Percentiles rank a stretch among this genome's conserved stretches.
Evolutionary conservation across 2,888 invertebrate genomes (phyloP).

Genomic region (Atrina japonica): DNA sequence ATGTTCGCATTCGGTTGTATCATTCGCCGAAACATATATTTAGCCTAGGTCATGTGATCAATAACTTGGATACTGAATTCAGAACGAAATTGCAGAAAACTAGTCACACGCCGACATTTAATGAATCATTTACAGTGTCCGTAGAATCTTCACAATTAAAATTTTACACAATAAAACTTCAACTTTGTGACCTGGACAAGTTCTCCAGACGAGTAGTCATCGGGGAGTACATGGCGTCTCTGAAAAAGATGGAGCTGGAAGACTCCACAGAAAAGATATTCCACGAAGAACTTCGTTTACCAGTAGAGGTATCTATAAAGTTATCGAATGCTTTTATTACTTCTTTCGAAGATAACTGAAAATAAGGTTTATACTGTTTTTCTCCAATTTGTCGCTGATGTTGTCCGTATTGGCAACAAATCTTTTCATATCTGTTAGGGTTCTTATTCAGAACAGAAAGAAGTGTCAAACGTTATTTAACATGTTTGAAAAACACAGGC

Average conservation of each 20-base stretch:
- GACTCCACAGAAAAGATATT: conserved; percentile 51
- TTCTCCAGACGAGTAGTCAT: conserved; percentile 68
- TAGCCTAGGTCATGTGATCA: conserved; percentile 62
- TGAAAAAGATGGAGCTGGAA: conserved; percentile 54
- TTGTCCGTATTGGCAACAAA: too few relatives aligned
- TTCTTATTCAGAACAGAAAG: too few relatives aligned
- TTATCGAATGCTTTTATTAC: background rate
- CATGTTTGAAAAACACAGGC: too few relatives aligned
- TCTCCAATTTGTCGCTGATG: too few relatives aligned
- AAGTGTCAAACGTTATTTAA: too few relatives aligned
- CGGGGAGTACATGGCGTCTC: conserved; percentile 59
- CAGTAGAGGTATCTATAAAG: conserved; percentile 55
- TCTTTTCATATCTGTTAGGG: too few relatives aligned
- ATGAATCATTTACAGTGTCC: conserved; percentile 61
- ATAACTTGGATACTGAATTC: conserved; percentile 68
- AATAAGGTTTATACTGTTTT: too few relatives aligned
- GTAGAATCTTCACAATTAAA: conserved; percentile 55
- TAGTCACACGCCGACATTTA: conserved; percentile 61
- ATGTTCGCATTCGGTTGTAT: conserved; percentile 68
- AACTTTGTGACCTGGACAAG: conserved; percentile 72
- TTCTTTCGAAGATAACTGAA: too few relatives aligned
- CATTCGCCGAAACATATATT: conserved; percentile 69
- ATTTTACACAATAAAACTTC: conserved; percentile 58
- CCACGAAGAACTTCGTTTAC: conserved; percentile 54
- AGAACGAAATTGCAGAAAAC: conserved; percentile 70